These are phyloP conservation scores for Chamaea fasciata DNA, from an alignment of 2,113 vertebrate species.

Conservation along the genomic window DNA sequence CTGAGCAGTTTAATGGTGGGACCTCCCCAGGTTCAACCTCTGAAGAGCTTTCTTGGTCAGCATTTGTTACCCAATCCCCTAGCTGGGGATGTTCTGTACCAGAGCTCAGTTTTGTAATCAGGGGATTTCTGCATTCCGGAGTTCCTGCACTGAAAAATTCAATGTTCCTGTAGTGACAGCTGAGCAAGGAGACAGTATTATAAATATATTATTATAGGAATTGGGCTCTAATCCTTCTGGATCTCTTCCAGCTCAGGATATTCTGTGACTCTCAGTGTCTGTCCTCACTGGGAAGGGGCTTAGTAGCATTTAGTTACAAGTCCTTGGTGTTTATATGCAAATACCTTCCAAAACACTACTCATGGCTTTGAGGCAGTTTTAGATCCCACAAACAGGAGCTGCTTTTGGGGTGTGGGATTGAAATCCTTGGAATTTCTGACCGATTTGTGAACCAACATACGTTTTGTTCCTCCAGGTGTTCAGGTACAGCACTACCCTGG, in stretches of 20 bases:
- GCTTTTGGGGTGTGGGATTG: neutral
- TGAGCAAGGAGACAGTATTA: neutral
- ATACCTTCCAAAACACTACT: neutral
- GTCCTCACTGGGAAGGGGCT: neutral
- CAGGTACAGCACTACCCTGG: conserved; percentile 87
- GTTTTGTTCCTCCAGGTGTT: conserved; percentile 78
- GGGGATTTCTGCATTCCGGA: neutral
- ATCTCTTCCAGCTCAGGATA: neutral
- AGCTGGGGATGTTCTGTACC: neutral
- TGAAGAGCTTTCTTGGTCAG: neutral
- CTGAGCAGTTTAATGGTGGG: neutral
- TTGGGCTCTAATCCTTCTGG: neutral
- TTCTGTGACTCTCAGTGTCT: neutral
- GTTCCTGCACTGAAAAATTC: neutral
- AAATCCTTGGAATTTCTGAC: neutral
- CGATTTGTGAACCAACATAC: neutral
- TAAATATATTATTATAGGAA: neutral
- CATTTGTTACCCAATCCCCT: neutral
- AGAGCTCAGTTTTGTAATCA: neutral
- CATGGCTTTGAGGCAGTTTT: neutral
- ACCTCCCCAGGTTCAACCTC: neutral
- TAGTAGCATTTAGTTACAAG: neutral
- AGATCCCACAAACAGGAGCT: too few relatives aligned
- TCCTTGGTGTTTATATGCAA: neutral
- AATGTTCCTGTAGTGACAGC: neutral